A percentile compares a stretch with the other conserved stretches of the same genome.
Conservation (phyloP, 1,140 invertebrate species). For the Microplitis demolitor region DNA sequence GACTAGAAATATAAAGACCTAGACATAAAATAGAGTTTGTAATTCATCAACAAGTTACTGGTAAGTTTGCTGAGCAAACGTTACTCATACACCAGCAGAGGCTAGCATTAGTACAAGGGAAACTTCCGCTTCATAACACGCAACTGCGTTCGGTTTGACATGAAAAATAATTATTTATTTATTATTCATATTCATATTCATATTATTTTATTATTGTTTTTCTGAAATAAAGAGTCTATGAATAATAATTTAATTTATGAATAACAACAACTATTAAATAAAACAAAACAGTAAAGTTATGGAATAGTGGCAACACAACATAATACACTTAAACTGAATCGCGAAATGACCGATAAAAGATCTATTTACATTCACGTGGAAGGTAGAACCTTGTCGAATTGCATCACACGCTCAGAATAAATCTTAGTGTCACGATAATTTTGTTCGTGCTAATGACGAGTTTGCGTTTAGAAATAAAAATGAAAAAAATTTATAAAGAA, state of each 20-base stretch:
- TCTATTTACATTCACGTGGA: conserved; percentile 8
- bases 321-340: neutral
- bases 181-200: neutral
- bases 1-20: no score
- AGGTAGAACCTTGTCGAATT: neutral
- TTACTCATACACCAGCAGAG: neutral
- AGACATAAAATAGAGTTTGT: neutral
- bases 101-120: neutral
- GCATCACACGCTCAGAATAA: conserved; percentile 1
- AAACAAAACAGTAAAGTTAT: neutral
- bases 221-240: neutral
- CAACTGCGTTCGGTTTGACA: neutral
- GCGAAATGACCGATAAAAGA: neutral
- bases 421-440: neutral
- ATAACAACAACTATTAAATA: neutral
- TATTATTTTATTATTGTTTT: neutral
- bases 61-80: neutral
- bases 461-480: neutral
- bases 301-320: no score
- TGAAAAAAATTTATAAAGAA: no score
- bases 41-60: neutral
- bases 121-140: conserved; percentile 6
- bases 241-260: neutral
- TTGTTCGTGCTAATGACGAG: neutral
- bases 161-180: neutral